These are phyloP conservation scores for Okamejei kenojei DNA, from an alignment of 2,797 vertebrate genomes.

Conservation along the genomic window DNA sequence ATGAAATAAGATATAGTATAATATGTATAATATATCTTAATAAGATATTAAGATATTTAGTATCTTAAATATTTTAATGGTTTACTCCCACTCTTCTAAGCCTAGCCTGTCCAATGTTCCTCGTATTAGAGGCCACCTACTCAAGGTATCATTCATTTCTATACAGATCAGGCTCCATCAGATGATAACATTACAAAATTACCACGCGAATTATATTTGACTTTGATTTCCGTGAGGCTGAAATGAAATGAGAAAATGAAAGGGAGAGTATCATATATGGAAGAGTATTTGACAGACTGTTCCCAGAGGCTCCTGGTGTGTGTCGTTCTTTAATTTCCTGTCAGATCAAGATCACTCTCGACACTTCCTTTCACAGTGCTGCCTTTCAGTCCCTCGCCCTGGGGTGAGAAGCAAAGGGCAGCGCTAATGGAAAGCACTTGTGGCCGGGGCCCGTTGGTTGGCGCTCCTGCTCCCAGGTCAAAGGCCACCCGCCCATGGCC, in stretches of 20 bases:
- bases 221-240: not conserved
- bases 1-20: no score
- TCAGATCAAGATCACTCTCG: not conserved
- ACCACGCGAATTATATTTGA: not conserved
- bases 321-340: not conserved
- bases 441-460: not conserved
- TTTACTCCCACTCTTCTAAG: no score
- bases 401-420: not conserved
- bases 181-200: not conserved
- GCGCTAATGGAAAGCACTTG: not conserved
- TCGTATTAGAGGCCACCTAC: no score
- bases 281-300: not conserved
- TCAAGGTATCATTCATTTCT: not conserved
- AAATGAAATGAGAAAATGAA: not conserved
- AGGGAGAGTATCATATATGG: not conserved
- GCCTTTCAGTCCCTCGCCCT: not conserved
- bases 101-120: no score
- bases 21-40: no score
- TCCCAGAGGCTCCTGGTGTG: not conserved
- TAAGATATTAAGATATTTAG: no score
- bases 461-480: not conserved
- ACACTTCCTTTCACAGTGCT: not conserved
- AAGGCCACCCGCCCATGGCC: not conserved
- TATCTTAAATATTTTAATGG: no score
- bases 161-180: not conserved